These are phyloP conservation scores for Chymomyza procnemis DNA, from an alignment of 2,888 invertebrate species.

Conservation along the genomic window DNA sequence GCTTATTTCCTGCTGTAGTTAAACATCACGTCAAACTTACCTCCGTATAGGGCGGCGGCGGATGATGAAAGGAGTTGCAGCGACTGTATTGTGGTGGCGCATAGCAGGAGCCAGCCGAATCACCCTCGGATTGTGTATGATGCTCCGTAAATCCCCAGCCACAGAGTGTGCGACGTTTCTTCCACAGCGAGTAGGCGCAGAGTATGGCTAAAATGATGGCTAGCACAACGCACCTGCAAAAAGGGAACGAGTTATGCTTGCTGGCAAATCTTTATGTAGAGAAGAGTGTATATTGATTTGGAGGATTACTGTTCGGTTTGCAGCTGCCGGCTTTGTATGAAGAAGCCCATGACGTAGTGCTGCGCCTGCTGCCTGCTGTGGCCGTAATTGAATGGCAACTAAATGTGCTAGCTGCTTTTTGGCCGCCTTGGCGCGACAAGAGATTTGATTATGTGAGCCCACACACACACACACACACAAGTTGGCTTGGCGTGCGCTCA, in stretches of 20 bases:
- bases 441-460: conserved; percentile 59
- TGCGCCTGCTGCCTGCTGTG: conserved; percentile 38
- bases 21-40: conserved; percentile 81
- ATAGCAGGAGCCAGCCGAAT: conserved; percentile 89
- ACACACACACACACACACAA: background rate
- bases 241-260: conserved; percentile 11
- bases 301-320: conserved; percentile 61
- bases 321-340: conserved; percentile 64
- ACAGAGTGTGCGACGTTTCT: conserved; percentile 79
- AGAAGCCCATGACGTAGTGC: conserved; percentile 55
- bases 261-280: background rate
- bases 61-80: conserved; percentile 89
- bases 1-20: background rate
- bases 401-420: conserved; percentile 35
- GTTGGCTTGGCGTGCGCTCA: conserved; percentile 10
- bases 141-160: conserved; percentile 81
- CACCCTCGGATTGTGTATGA: conserved; percentile 84
- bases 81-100: conserved; percentile 91
- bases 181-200: conserved; percentile 85
- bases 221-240: conserved; percentile 83
- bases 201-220: conserved; percentile 84
- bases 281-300: background rate
- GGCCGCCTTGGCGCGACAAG: conserved; percentile 53
- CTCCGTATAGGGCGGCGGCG: conserved; percentile 91
- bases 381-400: conserved; percentile 64